These are phyloP conservation scores for Nebria ingens DNA, from an alignment of 1,140 invertebrate species.

Conservation along the genomic window DNA sequence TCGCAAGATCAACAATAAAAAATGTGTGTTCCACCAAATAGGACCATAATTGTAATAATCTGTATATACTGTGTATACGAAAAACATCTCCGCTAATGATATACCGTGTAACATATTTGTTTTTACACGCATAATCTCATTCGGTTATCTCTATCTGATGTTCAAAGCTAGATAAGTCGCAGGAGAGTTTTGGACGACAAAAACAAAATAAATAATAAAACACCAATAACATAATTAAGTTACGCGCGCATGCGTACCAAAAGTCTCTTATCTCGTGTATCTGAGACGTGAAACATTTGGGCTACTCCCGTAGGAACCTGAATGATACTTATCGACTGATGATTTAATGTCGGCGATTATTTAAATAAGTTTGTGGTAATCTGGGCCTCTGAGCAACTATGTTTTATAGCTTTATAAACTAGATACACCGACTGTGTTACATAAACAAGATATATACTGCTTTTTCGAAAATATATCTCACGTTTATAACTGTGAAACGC, in stretches of 20 bases:
- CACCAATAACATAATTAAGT: too few species aligned
- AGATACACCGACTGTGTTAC: too few species aligned
- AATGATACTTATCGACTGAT: slow-evolving; percentile 5
- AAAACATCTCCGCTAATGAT: background rate
- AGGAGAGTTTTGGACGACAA: too few species aligned
- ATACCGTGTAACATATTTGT: slow-evolving; percentile 6
- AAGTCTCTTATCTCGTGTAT: background rate
- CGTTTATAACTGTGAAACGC: too few species aligned
- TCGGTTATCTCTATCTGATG: slow-evolving; percentile 2
- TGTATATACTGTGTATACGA: too few species aligned
- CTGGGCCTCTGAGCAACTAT: background rate
- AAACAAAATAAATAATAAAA: too few species aligned
- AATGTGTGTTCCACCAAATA: too few species aligned
- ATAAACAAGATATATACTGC: too few species aligned
- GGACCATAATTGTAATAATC: slow-evolving; percentile 2
- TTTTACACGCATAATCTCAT: background rate
- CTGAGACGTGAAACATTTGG: background rate
- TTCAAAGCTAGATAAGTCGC: background rate
- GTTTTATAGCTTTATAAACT: slow-evolving; percentile 4
- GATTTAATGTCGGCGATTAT: slow-evolving; percentile 7
- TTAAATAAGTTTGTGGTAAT: slow-evolving; percentile 5
- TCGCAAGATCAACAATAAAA: too few species aligned
- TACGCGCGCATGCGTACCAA: background rate
- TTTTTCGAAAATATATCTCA: too few species aligned
- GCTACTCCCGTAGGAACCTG: background rate